A percentile compares a stretch with the other conserved stretches of the same genome.
phyloP scores from a whole-genome alignment of 2,797 vertebrate species.

The Octomys mimax region DNA sequence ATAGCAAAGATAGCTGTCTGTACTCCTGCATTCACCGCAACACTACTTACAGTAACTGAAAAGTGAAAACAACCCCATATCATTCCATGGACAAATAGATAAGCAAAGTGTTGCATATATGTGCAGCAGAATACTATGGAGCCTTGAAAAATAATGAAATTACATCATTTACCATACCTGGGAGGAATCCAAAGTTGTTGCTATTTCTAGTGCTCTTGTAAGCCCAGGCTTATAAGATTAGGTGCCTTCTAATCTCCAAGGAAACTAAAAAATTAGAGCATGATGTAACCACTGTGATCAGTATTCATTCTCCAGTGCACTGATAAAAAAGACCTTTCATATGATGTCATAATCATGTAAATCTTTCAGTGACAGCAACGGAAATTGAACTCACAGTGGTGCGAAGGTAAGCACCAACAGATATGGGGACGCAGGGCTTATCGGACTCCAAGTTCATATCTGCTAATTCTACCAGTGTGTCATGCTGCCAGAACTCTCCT shows the following conservation, averaged over 20 bases:
- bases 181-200: background rate
- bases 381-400: background rate
- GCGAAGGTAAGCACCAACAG: background rate
- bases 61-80: no score
- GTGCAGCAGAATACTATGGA: background rate
- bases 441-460: no score
- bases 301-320: background rate
- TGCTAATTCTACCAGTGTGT: background rate
- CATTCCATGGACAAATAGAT: no score
- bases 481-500: background rate
- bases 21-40: rapidly evolving
- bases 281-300: background rate
- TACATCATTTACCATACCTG: background rate
- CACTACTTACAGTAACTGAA: background rate
- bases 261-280: background rate
- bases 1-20: background rate
- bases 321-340: background rate
- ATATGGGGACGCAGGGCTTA: background rate
- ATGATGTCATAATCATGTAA: no score
- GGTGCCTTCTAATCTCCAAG: background rate
- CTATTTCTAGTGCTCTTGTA: background rate
- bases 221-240: background rate
- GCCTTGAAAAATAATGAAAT: background rate
- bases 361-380: background rate
- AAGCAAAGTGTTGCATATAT: background rate